Evolutionary conservation across 2,113 vertebrate genomes (phyloP).

Genomic region (Nothoprocta perdicaria): DNA sequence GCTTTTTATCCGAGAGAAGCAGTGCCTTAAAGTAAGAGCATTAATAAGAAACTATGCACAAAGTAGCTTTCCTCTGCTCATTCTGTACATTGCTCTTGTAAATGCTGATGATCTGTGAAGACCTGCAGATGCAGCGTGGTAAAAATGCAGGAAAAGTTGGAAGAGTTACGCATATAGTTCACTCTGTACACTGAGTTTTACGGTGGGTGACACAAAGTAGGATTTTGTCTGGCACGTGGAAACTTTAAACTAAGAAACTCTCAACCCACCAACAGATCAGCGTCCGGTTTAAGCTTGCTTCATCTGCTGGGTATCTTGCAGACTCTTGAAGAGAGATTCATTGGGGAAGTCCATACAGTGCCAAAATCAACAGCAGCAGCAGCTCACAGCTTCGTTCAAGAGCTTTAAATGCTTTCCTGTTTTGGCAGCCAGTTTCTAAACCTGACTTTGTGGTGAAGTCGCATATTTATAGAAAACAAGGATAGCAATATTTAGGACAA

Average conservation of each 20-base stretch:
- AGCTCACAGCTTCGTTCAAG: conserved; percentile 65
- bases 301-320: conserved; percentile 73
- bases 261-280: conserved; percentile 64
- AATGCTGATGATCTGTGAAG: conserved; percentile 83
- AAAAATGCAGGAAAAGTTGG: conserved; percentile 66
- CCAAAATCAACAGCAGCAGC: conserved; percentile 71
- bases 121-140: conserved; percentile 81
- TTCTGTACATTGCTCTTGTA: conserved; percentile 78
- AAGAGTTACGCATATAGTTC: conserved; percentile 68
- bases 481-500: conserved; percentile 78
- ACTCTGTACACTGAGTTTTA: conserved; percentile 71
- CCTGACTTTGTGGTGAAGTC: conserved; percentile 72
- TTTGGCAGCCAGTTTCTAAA: conserved; percentile 70
- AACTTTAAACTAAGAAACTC: conserved; percentile 52
- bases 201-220: conserved; percentile 73
- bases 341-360: conserved; percentile 68
- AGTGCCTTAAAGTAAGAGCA: conserved; percentile 89
- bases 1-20: conserved; percentile 86
- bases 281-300: conserved; percentile 66
- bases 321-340: conserved; percentile 59
- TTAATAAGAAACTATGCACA: conserved; percentile 85
- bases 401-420: conserved; percentile 70
- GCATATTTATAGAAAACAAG: conserved; percentile 77
- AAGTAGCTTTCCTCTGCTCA: conserved; percentile 78
- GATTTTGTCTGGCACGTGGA: conserved; percentile 62